These are phyloP conservation scores for Zoanthus solanderi DNA, from an alignment of 92 coral and sea anemone species.

Conservation along the genomic window DNA sequence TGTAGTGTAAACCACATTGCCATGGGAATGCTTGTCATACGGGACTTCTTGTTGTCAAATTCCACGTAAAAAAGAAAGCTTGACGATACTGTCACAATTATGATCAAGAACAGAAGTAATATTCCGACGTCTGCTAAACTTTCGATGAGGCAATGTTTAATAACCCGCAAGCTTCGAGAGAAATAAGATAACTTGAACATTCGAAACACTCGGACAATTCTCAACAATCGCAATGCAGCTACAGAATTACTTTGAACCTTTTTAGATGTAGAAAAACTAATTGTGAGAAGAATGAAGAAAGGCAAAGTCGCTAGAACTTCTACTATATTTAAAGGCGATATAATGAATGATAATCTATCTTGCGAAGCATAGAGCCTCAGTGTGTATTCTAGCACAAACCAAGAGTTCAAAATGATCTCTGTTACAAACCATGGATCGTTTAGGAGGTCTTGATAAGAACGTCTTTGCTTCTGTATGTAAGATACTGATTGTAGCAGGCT, in stretches of 20 bases:
- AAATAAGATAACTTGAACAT: slow-evolving; percentile 62
- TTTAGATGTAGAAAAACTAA: not conserved
- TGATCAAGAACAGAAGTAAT: slow-evolving; percentile 52
- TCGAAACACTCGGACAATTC: slow-evolving; percentile 61
- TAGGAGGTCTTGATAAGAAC: not conserved
- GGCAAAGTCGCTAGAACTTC: slow-evolving; percentile 59
- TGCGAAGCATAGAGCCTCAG: slow-evolving; percentile 55
- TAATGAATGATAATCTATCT: slow-evolving; percentile 36
- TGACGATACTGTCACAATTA: slow-evolving; percentile 55
- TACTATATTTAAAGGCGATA: slow-evolving; percentile 59
- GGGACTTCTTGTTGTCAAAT: slow-evolving; percentile 33
- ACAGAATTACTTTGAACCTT: not conserved
- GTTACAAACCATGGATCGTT: slow-evolving; percentile 48
- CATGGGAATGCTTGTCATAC: slow-evolving; percentile 54
- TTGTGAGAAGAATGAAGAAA: slow-evolving; percentile 6
- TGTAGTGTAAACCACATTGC: slow-evolving; percentile 62
- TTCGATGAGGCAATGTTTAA: slow-evolving; percentile 54
- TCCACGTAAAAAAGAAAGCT: slow-evolving; percentile 60
- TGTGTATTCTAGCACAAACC: slow-evolving; percentile 58
- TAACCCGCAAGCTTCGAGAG: slow-evolving; percentile 55
- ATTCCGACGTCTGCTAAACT: slow-evolving; percentile 57
- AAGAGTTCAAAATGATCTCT: slow-evolving; percentile 18
- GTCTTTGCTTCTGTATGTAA: not conserved
- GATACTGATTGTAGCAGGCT: slow-evolving; percentile 43
- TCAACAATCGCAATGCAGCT: slow-evolving; percentile 48